These are phyloP conservation scores for Mallotus villosus DNA, from an alignment of 2,797 vertebrate species.

Conservation along the genomic window DNA sequence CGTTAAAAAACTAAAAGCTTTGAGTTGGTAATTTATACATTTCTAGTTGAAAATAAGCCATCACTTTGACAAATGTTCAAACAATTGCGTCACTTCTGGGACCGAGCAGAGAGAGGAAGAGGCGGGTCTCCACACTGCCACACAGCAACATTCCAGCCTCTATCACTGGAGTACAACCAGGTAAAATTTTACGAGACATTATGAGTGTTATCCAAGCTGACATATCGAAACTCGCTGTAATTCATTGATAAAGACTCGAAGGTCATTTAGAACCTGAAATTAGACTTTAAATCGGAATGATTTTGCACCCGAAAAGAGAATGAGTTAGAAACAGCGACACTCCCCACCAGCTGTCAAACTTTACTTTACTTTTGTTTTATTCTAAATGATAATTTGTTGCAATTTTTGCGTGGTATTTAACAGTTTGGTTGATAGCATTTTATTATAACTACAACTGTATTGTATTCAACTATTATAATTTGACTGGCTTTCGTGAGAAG, in stretches of 20 bases:
- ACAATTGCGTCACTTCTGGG: too few species aligned
- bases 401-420: background rate
- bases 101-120: too few species aligned
- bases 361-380: background rate
- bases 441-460: background rate
- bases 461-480: background rate
- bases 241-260: background rate
- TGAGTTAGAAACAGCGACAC: background rate
- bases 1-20: too few species aligned
- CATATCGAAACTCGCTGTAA: background rate
- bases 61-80: background rate
- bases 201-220: background rate
- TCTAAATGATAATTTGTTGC: background rate
- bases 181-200: constrained; percentile 53
- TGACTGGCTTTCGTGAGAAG: background rate
- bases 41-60: background rate
- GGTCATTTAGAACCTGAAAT: background rate
- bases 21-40: too few species aligned
- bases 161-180: constrained; percentile 49
- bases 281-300: too few species aligned
- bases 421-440: too few species aligned
- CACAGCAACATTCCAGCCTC: constrained; percentile 31
- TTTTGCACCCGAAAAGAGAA: too few species aligned
- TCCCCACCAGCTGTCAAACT: background rate
- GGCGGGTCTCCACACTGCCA: constrained; percentile 55